Evolutionary conservation across 1,140 invertebrate genomes (phyloP).

Genomic region (Pogonus chalceus): DNA sequence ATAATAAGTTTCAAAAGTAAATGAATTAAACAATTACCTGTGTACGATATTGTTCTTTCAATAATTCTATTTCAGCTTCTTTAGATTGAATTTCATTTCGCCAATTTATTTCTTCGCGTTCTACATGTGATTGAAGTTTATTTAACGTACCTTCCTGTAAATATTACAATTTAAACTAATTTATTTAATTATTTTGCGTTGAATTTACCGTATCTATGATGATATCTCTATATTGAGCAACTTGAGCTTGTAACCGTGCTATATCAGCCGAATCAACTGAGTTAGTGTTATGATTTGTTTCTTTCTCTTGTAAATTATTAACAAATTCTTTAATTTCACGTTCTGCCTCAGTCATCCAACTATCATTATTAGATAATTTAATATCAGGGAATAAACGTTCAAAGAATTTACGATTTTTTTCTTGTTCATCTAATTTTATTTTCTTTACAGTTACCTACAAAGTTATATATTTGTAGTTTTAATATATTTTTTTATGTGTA

Average conservation of each 20-base stretch:
- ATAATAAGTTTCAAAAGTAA: not conserved
- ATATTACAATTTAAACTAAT: not conserved
- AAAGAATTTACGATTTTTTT: constrained; percentile 43
- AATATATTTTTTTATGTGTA: too few species aligned
- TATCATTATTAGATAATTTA: constrained; percentile 28
- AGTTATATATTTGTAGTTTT: too few species aligned
- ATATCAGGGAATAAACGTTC: constrained; percentile 49
- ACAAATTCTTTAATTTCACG: constrained; percentile 18
- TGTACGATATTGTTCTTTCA: constrained; percentile 35
- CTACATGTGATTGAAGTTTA: constrained; percentile 56
- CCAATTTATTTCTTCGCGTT: constrained; percentile 60
- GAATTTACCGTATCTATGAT: constrained; percentile 61
- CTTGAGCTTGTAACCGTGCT: constrained; percentile 49
- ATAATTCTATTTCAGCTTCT: constrained; percentile 47
- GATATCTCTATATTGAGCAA: constrained; percentile 61
- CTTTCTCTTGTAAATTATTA: constrained; percentile 11
- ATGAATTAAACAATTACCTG: constrained; percentile 34
- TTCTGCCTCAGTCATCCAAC: constrained; percentile 15
- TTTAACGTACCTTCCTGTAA: constrained; percentile 57
- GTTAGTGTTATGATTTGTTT: constrained; percentile 8
- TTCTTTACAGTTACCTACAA: constrained; percentile 42
- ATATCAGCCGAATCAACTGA: constrained; percentile 36
- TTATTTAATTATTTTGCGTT: not conserved
- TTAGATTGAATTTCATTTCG: constrained; percentile 47
- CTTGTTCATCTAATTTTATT: constrained; percentile 42